Evolutionary conservation across 2,797 vertebrate species (phyloP).

Genomic region (Crax fasciolata): DNA sequence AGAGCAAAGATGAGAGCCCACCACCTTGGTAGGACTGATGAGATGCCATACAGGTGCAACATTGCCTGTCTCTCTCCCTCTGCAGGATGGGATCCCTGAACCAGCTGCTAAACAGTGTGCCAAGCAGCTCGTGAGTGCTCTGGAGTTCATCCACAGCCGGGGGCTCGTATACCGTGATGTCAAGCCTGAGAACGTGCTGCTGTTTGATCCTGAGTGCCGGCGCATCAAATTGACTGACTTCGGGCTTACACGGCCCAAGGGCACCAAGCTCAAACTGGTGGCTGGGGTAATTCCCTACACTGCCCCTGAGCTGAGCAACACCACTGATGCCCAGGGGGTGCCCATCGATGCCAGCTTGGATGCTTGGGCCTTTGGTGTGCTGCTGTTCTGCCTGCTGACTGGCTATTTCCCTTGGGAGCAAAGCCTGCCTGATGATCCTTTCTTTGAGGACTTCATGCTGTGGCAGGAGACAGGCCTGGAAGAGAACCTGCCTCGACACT

Average conservation of each 20-base stretch:
- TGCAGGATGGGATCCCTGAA: constrained; percentile 89
- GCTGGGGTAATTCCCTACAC: constrained; percentile 90
- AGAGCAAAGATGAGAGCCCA: not conserved
- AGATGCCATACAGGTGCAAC: rapidly evolving
- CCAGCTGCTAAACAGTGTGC: constrained; percentile 89
- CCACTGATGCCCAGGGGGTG: constrained; percentile 47
- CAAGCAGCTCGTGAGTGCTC: constrained; percentile 91
- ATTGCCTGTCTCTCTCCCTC: not conserved
- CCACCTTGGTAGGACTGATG: not conserved
- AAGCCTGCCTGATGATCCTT: constrained; percentile 87
- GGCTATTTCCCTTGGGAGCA: constrained; percentile 98
- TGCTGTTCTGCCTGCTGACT: constrained; percentile 93
- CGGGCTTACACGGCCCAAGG: constrained; percentile 87
- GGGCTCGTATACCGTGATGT: constrained; percentile 97
- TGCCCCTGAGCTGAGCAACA: constrained; percentile 86
- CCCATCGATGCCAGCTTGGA: constrained; percentile 91
- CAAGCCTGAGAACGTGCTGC: constrained; percentile 96
- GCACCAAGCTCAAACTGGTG: constrained; percentile 83
- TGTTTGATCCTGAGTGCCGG: constrained; percentile 89
- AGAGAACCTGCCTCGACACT: constrained; percentile 86
- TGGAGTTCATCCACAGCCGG: constrained; percentile 91
- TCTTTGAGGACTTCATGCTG: constrained; percentile 88
- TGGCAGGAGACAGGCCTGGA: constrained; percentile 85
- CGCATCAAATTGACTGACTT: constrained; percentile 95
- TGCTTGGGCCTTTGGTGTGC: constrained; percentile 93